Base-by-base conservation (phyloP, 2,113 vertebrate species). In the Pyxicephalus adspersus region DNA sequence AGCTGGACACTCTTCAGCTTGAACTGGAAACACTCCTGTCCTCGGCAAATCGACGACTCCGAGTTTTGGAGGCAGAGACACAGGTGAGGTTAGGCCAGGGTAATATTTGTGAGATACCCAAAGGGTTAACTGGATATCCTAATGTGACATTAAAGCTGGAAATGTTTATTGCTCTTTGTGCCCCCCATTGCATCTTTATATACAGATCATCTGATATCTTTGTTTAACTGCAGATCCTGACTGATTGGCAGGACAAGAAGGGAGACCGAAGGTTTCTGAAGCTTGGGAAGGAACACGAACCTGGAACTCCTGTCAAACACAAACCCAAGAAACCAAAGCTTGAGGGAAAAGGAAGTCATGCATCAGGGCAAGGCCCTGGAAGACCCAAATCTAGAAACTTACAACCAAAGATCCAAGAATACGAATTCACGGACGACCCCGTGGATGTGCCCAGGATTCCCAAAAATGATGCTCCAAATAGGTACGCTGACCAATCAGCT, bases 231-330 rank as follows among this genome's bases (percentile, higher is more conserved):
- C 90, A 99, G 97, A 99, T 99, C 86, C 93, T 99, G 63, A 99
- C 98, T 0, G 98, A 99, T 83, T 99, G 98, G 98, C 98, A 99
- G 84, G 98, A 98, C 88, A 98, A 99, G 88, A 99, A 99, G 84
- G 98, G 97, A 0, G 98, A 99, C 81, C 94, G 97, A 60, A 93
- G 97, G 8, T 95, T 98, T 80, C 84, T 97, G 84, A 99, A 98
- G 87, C 85, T 95, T 82, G 95, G 91, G 38, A 97, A 98, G 88
- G 98, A 99, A 57, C 94, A 96, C 0, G 98, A 98, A 64, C 93
- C 95, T 2, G 92, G 95, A 19, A 90, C 95, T 3, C 91, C 97
- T 0, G 91, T 96, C 51, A 97, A 98, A 74, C 98, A 97, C 7
- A 99, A 99, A 77, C 95, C 96, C 76, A 99, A 99, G 89, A 99